Conservation (phyloP, 2,888 invertebrate species). For the Orthosia incerta region DNA sequence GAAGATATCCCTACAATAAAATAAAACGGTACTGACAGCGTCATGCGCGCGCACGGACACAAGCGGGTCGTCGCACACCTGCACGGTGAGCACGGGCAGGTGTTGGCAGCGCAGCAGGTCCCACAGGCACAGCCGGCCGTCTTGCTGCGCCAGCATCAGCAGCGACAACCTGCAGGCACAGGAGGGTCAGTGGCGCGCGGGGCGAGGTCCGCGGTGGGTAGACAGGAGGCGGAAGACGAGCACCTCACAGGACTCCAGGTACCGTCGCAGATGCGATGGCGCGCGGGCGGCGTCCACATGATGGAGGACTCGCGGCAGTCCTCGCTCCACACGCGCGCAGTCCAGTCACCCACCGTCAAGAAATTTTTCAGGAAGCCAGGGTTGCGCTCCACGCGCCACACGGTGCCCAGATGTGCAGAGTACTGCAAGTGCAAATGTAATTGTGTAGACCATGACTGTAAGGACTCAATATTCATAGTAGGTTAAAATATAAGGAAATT, state of each 20-base stretch:
- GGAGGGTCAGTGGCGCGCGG: background rate
- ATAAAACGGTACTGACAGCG: slow-evolving; percentile 64
- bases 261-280: slow-evolving; percentile 93
- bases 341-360: slow-evolving; percentile 98
- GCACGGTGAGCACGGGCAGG: slow-evolving; percentile 93
- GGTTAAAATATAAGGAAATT: too few species aligned
- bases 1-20: too few species aligned
- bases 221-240: too few species aligned
- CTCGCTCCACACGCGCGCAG: slow-evolving; percentile 97
- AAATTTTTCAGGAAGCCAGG: slow-evolving; percentile 98
- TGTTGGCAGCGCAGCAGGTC: slow-evolving; percentile 96
- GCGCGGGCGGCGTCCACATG: slow-evolving; percentile 95
- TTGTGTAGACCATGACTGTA: background rate
- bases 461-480: too few species aligned
- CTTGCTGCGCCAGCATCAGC: slow-evolving; percentile 94
- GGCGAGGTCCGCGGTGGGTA: too few species aligned
- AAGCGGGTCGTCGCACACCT: slow-evolving; percentile 87
- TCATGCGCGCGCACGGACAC: slow-evolving; percentile 85
- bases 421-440: slow-evolving; percentile 77
- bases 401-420: slow-evolving; percentile 95
- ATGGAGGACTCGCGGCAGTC: slow-evolving; percentile 98
- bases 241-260: slow-evolving; percentile 93
- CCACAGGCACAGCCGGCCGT: slow-evolving; percentile 96
- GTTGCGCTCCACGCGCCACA: slow-evolving; percentile 96
- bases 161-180: slow-evolving; percentile 93